phyloP scores from a whole-genome alignment of 1,140 invertebrate genomes.

The Bombus fervidus region DNA sequence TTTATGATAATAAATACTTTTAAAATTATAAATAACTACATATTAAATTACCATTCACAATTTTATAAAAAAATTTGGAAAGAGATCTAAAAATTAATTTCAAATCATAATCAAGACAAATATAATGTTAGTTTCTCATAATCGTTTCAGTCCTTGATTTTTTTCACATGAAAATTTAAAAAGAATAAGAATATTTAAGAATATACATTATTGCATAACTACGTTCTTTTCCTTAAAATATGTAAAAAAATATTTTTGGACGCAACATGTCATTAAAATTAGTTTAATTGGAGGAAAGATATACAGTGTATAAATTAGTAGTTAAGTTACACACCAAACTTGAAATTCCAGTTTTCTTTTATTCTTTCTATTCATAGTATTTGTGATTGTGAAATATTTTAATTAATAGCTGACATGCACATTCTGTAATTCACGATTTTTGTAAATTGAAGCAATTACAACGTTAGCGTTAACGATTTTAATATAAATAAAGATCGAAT shows the following conservation, averaged over 20 bases:
- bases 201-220: background rate
- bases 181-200: background rate
- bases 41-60: background rate
- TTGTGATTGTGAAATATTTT: constrained; percentile 56
- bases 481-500: constrained; percentile 70
- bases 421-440: constrained; percentile 66
- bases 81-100: background rate
- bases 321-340: constrained; percentile 33
- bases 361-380: constrained; percentile 32
- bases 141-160: background rate
- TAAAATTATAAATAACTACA: background rate
- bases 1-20: background rate
- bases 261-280: constrained; percentile 12
- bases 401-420: constrained; percentile 63
- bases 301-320: constrained; percentile 52
- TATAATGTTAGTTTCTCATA: background rate
- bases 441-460: constrained; percentile 66
- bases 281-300: constrained; percentile 24
- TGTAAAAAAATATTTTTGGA: background rate
- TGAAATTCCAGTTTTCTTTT: constrained; percentile 24
- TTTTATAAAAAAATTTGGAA: background rate
- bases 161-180: background rate
- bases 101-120: background rate
- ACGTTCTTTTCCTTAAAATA: background rate
- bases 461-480: constrained; percentile 68